Base-by-base conservation (phyloP, 2,113 vertebrate genomes). In the Antigone vipio region DNA sequence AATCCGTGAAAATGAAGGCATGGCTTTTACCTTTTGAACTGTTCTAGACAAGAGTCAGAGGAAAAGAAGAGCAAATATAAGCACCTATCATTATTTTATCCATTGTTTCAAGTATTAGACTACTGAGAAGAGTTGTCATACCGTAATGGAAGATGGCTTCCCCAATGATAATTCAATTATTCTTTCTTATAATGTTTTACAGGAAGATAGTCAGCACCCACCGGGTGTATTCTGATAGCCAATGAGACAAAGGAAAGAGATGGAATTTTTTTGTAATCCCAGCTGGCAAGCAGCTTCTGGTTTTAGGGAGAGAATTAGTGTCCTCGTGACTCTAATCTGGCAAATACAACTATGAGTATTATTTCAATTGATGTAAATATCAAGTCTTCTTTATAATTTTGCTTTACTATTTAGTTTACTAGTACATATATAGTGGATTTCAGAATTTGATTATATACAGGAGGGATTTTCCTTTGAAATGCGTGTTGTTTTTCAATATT, bases 21-120 rank as follows among this genome's bases (percentile, higher is more conserved):
- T 35, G 49, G 27, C 21, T 81, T 96, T 93, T 92, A 93, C 73
- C 59, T 95, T 93, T 94, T 94, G 90, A 95, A 89, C 79, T 91
- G 9, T 42, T 92, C 6, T 76, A 29, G 55, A 56, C 58, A 52
- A 78, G 62, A 9, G 30, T 59, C 34, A 77, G 24, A 32, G 20
- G 24, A 26, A 29, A 77, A 42, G n/a, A 68, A 52, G 6, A 92
- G n/a, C 20, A 62, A 60, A 73, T 2, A 8, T 3, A 72, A 71
- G 17, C n/a, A 58, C 30, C 18, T 64, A 5, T 3, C 2, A 26
- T 59, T 83, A 58, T 89, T 91, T 90, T 77, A 63, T 85, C 13
- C 7, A 9, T 63, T 83, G 22, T 92, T 75, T 89, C 22, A 69
- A 59, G 32, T 16, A 23, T 29, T 92, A 68, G 32, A 59, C 53